Base-by-base conservation (phyloP, 92 coral and sea anemone species). In the Bergia puertoricense region DNA sequence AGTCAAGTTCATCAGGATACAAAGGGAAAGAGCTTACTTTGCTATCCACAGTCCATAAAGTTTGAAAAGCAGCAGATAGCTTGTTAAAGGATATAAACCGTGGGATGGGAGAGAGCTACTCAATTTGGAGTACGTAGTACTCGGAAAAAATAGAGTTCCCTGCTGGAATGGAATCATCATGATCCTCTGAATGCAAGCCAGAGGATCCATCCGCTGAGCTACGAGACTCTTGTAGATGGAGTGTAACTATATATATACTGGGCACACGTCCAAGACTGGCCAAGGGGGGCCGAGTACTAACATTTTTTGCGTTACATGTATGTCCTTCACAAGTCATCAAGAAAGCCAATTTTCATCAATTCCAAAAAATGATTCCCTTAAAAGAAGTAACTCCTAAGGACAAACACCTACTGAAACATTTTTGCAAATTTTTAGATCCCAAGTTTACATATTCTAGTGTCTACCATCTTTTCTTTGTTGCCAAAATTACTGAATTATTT, bases 31-130 rank as follows among this genome's bases (percentile, higher is more conserved):
- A 68, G 74, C 74, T 68, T 68, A 22, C 38, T 22, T 68, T 68
- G 74, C 74, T 68, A 68, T 68, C 38, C 74, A n/a, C 38, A 68
- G 74, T 16, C 74, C 74, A 65, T 65, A 65, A 68, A 54, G 16
- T 54, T 68, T 68, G 74, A 68, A 68, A 68, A 68, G 22, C 74
- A 68, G 38, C 8, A 68, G 38, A 0, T 68, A 22, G 74, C 38
- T 68, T 68, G 74, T 68, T 68, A 68, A 8, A 68, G 74, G 74
- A n/a, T 22, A 68, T 30, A 16, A 68, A 68, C 36, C 11, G 3
- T 68, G 74, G 74, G 22, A 68, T 4, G 7, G 6, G 4, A 66
- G 9, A 6, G 51, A 6, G 51, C 7, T 66, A 16, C n/a, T 66
- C 30, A 66, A 66, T 8, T 66, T 56, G 30, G 57, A 51, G 11